These are phyloP conservation scores for Protonemura montana DNA, from an alignment of 2,888 invertebrate genomes.

Conservation along the genomic window DNA sequence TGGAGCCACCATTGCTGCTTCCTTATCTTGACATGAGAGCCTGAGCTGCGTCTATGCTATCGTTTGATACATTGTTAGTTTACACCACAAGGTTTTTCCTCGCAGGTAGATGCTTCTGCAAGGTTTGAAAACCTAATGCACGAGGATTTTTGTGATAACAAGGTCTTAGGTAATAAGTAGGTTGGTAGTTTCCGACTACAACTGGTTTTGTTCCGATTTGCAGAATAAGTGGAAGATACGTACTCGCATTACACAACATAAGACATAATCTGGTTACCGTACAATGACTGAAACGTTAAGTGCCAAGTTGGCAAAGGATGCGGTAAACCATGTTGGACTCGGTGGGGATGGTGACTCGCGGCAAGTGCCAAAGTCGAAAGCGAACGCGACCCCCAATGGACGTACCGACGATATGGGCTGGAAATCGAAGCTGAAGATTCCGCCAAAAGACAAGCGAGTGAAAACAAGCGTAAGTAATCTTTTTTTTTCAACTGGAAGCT, in stretches of 20 bases:
- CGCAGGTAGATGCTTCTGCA: no score
- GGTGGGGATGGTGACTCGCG: background rate
- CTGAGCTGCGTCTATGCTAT: background rate
- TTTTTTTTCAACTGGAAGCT: no score
- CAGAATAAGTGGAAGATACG: background rate
- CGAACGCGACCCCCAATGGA: conserved; percentile 13
- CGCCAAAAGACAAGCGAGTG: conserved; percentile 94
- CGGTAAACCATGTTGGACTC: background rate
- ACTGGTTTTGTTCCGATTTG: background rate
- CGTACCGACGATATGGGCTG: conserved; percentile 80
- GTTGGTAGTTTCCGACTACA: background rate
- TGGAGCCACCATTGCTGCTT: background rate
- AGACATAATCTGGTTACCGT: background rate
- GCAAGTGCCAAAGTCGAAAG: conserved; percentile 17
- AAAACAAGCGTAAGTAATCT: conserved; percentile 87
- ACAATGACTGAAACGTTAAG: background rate
- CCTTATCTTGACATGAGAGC: background rate
- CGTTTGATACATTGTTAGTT: background rate
- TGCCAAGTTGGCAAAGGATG: background rate
- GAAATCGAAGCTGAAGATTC: conserved; percentile 96
- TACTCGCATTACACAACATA: background rate
- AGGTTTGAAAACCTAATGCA: no score
- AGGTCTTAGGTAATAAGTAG: no score
- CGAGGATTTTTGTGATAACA: no score
- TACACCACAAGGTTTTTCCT: no score